Percentiles rank a stretch among this genome's conserved stretches.
Evolutionary conservation across 2,113 vertebrate species (phyloP).

Genomic region (Leptosomus discolor): DNA sequence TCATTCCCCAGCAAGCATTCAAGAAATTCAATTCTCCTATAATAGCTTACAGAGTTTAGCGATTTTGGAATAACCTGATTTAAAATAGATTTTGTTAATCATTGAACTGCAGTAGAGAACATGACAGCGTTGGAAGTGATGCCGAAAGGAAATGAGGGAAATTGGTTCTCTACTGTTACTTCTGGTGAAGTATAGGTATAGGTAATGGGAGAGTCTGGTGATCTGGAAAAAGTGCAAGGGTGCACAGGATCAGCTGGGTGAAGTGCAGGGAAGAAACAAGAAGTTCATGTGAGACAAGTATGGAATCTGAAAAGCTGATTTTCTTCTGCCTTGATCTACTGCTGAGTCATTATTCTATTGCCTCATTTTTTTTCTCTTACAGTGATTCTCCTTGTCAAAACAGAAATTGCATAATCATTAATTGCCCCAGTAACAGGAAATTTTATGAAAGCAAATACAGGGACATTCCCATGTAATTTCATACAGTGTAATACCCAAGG

Average conservation of each 20-base stretch:
- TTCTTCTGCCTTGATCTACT: not conserved
- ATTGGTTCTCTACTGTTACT: not conserved
- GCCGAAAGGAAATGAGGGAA: not conserved
- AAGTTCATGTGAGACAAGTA: not conserved
- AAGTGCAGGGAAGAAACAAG: not conserved
- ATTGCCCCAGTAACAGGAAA: not conserved
- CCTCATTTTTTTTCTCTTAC: not conserved
- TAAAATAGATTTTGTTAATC: not conserved
- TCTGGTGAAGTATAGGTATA: not conserved
- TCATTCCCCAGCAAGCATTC: not conserved
- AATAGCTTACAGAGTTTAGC: not conserved
- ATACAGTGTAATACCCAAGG: not conserved
- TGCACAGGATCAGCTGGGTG: not conserved
- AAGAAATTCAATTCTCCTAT: not conserved
- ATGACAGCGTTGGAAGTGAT: not conserved
- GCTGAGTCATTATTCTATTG: not conserved
- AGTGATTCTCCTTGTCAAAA: not conserved
- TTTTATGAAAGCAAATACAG: not conserved
- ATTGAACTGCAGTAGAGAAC: not conserved
- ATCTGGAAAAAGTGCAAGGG: not conserved
- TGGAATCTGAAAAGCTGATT: not conserved
- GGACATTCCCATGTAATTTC: not conserved
- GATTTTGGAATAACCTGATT: not conserved
- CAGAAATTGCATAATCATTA: not conserved
- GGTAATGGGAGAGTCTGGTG: not conserved